phyloP scores from a whole-genome alignment of 2,113 vertebrate genomes.

The Myrmecophaga tridactyla region DNA sequence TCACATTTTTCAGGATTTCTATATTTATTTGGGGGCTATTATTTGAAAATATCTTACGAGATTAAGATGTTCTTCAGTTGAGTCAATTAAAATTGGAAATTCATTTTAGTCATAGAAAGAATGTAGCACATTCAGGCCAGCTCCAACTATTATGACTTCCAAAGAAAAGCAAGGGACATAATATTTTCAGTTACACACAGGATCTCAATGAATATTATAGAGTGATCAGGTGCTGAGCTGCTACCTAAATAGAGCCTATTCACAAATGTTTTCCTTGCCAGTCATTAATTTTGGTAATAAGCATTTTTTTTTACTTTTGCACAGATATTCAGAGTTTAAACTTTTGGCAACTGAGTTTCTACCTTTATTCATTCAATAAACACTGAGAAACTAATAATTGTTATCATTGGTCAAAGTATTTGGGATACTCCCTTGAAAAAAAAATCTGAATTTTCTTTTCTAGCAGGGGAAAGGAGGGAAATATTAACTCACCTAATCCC shows the following conservation, averaged over 20 bases:
- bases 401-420: neutral
- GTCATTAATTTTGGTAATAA: neutral
- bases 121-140: neutral
- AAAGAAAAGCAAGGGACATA: neutral
- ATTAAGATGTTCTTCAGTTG: neutral
- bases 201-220: neutral
- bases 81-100: neutral
- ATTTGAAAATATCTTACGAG: neutral
- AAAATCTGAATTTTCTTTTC: neutral
- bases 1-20: neutral
- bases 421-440: neutral
- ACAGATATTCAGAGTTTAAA: neutral
- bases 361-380: neutral
- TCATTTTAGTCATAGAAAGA: neutral
- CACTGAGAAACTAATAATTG: neutral
- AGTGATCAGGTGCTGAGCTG: neutral
- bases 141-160: neutral
- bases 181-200: neutral
- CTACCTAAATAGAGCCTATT: neutral
- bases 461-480: neutral
- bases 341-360: neutral
- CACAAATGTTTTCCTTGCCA: neutral
- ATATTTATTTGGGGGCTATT: neutral
- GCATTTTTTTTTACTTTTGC: neutral
- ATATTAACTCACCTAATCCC: neutral